Evolutionary conservation across 2,888 invertebrate genomes (phyloP).

Genomic region (Cinara cedri): DNA sequence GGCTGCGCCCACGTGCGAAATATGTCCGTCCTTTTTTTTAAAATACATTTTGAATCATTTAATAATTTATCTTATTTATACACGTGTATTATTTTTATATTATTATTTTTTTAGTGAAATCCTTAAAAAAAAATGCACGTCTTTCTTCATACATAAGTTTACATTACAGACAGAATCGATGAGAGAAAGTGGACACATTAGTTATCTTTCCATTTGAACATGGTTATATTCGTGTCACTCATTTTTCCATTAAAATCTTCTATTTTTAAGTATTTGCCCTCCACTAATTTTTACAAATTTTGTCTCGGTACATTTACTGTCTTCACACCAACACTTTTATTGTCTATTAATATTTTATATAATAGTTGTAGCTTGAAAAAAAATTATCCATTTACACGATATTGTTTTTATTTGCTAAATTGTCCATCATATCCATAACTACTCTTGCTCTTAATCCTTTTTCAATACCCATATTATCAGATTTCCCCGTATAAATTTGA

Average conservation of each 20-base stretch:
- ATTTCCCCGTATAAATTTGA: conserved; percentile 17
- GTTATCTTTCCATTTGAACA: conserved; percentile 18
- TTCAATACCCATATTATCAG: not conserved
- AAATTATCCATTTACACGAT: conserved; percentile 12
- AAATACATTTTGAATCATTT: too few species aligned
- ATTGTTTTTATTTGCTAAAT: not conserved
- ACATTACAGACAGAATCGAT: too few species aligned
- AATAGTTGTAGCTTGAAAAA: not conserved
- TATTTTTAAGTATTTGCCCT: not conserved
- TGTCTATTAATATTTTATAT: conserved; percentile 1
- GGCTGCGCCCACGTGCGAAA: too few species aligned
- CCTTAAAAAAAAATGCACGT: too few species aligned
- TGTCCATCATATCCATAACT: not conserved
- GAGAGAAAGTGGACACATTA: conserved; percentile 6
- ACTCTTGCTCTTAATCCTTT: not conserved
- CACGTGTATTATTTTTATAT: too few species aligned
- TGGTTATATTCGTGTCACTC: conserved; percentile 1
- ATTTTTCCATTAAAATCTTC: not conserved
- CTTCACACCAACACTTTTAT: not conserved
- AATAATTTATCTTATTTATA: too few species aligned
- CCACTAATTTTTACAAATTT: conserved; percentile 11
- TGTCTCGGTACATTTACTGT: conserved; percentile 1
- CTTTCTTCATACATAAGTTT: too few species aligned
- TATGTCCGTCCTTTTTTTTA: too few species aligned
- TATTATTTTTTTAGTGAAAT: too few species aligned